Conservation (phyloP, 2,888 invertebrate genomes). For the Erebia palarica region DNA sequence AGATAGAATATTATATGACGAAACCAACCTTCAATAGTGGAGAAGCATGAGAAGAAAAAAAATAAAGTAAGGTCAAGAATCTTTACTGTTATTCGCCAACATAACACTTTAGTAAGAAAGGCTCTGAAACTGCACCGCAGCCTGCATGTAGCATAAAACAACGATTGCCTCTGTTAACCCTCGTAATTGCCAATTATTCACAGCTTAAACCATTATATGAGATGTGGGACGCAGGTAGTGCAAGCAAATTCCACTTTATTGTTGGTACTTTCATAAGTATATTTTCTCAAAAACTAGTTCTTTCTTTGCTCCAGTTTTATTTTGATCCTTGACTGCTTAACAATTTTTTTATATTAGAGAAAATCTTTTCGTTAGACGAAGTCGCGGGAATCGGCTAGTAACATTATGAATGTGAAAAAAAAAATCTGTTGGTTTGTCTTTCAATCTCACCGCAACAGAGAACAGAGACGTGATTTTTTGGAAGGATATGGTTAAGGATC, state of each 20-base stretch:
- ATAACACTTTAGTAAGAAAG: conserved; percentile 14
- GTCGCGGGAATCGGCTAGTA: no score
- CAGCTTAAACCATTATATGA: conserved; percentile 43
- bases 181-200: conserved; percentile 45
- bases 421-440: no score
- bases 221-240: conserved; percentile 27
- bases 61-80: background rate
- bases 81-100: background rate
- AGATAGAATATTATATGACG: no score
- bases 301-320: background rate
- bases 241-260: conserved; percentile 27
- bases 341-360: background rate
- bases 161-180: conserved; percentile 35
- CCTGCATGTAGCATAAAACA: conserved; percentile 29
- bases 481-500: no score
- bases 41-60: no score
- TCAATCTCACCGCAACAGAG: no score
- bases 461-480: no score
- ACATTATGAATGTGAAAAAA: no score
- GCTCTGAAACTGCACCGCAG: conserved; percentile 21
- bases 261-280: background rate
- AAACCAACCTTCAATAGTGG: no score
- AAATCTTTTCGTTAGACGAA: background rate
- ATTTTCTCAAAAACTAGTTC: background rate
- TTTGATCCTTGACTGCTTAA: background rate